phyloP scores from a whole-genome alignment of 2,797 vertebrate genomes.

The Dicrostonyx torquatus region DNA sequence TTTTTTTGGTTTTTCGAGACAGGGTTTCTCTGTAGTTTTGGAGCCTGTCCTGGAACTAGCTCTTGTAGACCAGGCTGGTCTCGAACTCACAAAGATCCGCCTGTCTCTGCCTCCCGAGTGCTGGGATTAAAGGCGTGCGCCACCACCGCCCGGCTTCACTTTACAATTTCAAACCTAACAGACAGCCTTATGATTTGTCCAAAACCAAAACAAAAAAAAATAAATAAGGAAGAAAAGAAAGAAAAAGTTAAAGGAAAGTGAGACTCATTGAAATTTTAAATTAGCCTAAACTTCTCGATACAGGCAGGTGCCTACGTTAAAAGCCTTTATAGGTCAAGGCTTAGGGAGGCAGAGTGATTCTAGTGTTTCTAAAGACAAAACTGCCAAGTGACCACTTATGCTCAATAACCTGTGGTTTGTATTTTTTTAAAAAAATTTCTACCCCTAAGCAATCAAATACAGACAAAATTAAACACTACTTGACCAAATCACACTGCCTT shows the following conservation, averaged over 20 bases:
- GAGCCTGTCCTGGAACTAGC: too few relatives aligned
- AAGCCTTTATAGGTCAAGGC: conserved; percentile 44
- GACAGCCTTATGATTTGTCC: conserved; percentile 16
- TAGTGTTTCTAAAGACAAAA: conserved; percentile 47
- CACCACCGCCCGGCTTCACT: too few relatives aligned
- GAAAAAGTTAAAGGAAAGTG: background rate
- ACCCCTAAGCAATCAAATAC: conserved; percentile 48
- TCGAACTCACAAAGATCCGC: too few relatives aligned
- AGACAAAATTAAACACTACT: conserved; percentile 50
- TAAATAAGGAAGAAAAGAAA: too few relatives aligned
- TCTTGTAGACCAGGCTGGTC: too few relatives aligned
- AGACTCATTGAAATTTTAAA: conserved; percentile 13
- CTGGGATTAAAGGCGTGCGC: too few relatives aligned
- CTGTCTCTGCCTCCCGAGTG: too few relatives aligned
- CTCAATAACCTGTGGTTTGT: conserved; percentile 7
- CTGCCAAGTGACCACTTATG: conserved; percentile 12
- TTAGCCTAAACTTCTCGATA: conserved; percentile 19
- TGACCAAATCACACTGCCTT: conserved; percentile 45
- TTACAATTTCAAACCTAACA: conserved; percentile 58
- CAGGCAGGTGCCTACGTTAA: conserved; percentile 48
- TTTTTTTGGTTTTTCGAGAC: too few relatives aligned
- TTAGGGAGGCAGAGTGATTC: conserved; percentile 51
- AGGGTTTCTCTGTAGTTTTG: too few relatives aligned
- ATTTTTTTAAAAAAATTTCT: background rate
- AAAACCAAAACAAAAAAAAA: background rate